These are phyloP conservation scores for Chaetura pelagica DNA, from an alignment of 2,113 vertebrate genomes.

Conservation along the genomic window DNA sequence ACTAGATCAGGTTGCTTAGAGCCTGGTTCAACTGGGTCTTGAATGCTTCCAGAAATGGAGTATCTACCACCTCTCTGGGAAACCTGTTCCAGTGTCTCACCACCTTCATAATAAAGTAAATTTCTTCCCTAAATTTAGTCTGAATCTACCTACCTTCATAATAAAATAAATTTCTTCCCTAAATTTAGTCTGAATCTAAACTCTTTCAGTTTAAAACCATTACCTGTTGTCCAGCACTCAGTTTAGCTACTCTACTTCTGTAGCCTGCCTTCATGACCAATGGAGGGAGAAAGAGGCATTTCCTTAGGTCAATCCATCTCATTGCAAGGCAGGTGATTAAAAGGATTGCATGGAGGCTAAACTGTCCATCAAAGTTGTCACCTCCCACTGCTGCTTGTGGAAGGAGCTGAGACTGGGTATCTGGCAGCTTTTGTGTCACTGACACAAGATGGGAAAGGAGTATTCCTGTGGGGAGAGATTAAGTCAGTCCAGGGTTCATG, in stretches of 20 bases:
- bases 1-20: not conserved
- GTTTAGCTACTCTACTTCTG: not conserved
- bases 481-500: not conserved
- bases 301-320: not conserved
- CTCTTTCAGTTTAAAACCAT: not conserved
- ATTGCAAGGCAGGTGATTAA: not conserved
- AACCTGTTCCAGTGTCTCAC: not conserved
- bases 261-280: not conserved
- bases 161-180: not conserved
- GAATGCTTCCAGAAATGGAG: not conserved
- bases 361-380: not conserved
- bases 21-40: not conserved
- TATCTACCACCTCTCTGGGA: not conserved
- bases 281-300: not conserved
- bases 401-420: not conserved
- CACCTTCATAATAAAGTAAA: not conserved
- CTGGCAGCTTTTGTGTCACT: not conserved
- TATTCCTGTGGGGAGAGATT: not conserved
- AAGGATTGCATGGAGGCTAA: not conserved
- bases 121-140: not conserved
- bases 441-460: not conserved
- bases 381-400: not conserved
- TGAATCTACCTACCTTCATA: not conserved
- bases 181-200: not conserved
- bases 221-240: not conserved